A percentile compares a stretch with the other conserved stretches of the same genome.
Evolutionary conservation across 2,797 vertebrate genomes (phyloP).

Genomic region (Gouania willdenowi): DNA sequence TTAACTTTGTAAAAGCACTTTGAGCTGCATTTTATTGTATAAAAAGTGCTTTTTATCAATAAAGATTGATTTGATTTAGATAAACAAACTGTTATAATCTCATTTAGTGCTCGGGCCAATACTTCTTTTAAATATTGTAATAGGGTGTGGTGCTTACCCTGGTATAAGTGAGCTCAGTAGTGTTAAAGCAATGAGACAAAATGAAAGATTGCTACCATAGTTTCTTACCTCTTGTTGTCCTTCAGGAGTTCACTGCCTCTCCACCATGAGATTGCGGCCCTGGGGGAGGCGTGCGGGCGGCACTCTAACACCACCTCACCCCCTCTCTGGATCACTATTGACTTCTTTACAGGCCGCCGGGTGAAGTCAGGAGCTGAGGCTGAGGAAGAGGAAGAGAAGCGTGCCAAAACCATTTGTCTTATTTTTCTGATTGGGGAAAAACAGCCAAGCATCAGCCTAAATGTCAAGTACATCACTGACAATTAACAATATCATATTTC

Average conservation of each 20-base stretch:
- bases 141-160: too few species aligned
- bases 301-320: conserved; percentile 80
- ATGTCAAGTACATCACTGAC: conserved; percentile 42
- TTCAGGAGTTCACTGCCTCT: conserved; percentile 67
- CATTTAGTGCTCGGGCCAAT: too few species aligned
- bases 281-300: conserved; percentile 81
- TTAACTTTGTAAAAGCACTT: too few species aligned
- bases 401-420: conserved; percentile 27
- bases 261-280: conserved; percentile 79
- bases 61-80: too few species aligned
- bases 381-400: conserved; percentile 49
- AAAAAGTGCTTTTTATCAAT: too few species aligned
- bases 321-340: conserved; percentile 78
- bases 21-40: too few species aligned
- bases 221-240: conserved; percentile 77
- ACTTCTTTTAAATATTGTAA: too few species aligned
- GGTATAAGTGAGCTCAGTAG: too few species aligned
- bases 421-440: not conserved
- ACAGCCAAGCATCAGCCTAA: conserved; percentile 27
- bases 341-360: conserved; percentile 77
- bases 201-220: too few species aligned
- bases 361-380: conserved; percentile 85
- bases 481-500: conserved; percentile 30
- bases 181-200: too few species aligned
- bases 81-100: too few species aligned